Conservation (phyloP, 2,797 vertebrate genomes). For the Rousettus madagascariensis region DNA sequence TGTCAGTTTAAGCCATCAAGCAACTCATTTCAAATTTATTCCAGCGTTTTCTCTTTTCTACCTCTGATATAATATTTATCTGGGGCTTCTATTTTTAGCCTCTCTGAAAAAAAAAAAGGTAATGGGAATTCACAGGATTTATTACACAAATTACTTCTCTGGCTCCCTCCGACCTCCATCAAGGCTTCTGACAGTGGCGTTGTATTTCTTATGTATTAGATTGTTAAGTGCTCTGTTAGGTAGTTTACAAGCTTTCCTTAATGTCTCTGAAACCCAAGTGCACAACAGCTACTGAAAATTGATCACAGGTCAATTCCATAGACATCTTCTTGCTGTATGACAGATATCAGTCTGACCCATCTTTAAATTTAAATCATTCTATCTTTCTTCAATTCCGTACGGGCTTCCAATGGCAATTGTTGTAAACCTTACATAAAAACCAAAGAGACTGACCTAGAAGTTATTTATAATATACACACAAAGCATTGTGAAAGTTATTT, state of each 20-base stretch:
- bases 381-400: slow-evolving; percentile 4
- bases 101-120: neutral
- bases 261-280: slow-evolving; percentile 40
- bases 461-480: slow-evolving; percentile 56
- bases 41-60: slow-evolving; percentile 27
- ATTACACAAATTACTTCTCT: slow-evolving; percentile 71
- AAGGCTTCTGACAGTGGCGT: slow-evolving; percentile 45
- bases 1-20: neutral
- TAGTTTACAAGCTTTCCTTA: slow-evolving; percentile 61
- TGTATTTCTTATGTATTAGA: slow-evolving; percentile 71
- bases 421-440: slow-evolving; percentile 59
- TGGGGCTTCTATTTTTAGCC: slow-evolving; percentile 71
- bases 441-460: slow-evolving; percentile 39
- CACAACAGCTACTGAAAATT: neutral
- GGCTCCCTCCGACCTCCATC: slow-evolving; percentile 55
- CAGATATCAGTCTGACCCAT: no score
- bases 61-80: slow-evolving; percentile 59
- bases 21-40: neutral
- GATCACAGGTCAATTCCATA: slow-evolving; percentile 54
- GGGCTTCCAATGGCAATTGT: slow-evolving; percentile 44
- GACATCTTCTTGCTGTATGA: no score
- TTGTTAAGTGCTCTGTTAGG: slow-evolving; percentile 60
- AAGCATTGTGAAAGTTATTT: slow-evolving; percentile 55
- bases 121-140: slow-evolving; percentile 76
- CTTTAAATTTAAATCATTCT: slow-evolving; percentile 48